Conservation (phyloP, 1,140 invertebrate genomes). For the Drosophila murphyi region DNA sequence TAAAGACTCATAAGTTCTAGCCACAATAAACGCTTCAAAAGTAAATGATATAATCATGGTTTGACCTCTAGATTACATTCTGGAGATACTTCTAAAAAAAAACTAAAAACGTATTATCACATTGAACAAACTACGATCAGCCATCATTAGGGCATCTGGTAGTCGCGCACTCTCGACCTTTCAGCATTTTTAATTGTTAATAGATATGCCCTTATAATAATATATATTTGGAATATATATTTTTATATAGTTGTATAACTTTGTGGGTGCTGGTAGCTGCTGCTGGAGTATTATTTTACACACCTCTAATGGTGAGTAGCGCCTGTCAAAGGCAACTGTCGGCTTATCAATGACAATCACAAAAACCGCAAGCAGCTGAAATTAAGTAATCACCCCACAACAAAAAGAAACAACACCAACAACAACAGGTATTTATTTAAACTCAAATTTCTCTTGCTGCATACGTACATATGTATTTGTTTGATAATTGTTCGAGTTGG, state of each 20-base stretch:
- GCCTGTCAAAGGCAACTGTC: background rate
- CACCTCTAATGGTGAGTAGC: background rate
- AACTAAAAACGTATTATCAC: too few species aligned
- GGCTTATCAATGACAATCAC: constrained; percentile 11
- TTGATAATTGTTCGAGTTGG: constrained; percentile 5
- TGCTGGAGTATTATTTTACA: constrained; percentile 1
- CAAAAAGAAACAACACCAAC: background rate
- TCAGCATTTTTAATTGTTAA: too few species aligned
- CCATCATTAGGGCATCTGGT: too few species aligned
- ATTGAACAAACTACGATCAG: too few species aligned
- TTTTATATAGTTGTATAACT: background rate
- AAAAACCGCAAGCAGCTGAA: constrained; percentile 15
- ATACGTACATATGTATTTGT: background rate
- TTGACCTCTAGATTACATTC: too few species aligned
- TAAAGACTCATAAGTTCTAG: too few species aligned
- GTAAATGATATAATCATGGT: too few species aligned
- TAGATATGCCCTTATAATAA: too few species aligned
- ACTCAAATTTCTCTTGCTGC: constrained; percentile 1
- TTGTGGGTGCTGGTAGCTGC: background rate
- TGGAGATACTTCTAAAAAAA: too few species aligned
- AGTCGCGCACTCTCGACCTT: too few species aligned
- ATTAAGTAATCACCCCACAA: constrained; percentile 8
- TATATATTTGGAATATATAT: background rate
- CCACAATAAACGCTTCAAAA: too few species aligned
- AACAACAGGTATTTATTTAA: constrained; percentile 3